A percentile compares a stretch with the other conserved stretches of the same genome.
phyloP scores from a whole-genome alignment of 2,888 invertebrate genomes.

The Drosophila longiperda region DNA sequence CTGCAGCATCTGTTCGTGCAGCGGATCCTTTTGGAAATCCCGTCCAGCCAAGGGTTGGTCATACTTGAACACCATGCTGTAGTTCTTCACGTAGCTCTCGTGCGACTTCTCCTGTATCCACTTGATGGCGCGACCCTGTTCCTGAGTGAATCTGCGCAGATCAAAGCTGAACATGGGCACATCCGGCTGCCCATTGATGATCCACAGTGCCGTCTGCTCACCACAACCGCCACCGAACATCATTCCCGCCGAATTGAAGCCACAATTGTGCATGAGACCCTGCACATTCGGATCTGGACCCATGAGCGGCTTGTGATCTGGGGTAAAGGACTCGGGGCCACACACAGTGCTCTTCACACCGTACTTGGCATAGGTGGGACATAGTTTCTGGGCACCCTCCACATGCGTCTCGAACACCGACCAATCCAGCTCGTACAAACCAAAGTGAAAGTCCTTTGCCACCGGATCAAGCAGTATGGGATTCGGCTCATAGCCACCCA shows the following conservation, averaged over 20 bases:
- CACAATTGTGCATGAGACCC: slow-evolving; percentile 94
- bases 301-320: slow-evolving; percentile 95
- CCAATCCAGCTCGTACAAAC: slow-evolving; percentile 95
- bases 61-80: slow-evolving; percentile 92
- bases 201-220: slow-evolving; percentile 94
- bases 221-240: slow-evolving; percentile 96
- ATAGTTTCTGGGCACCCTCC: slow-evolving; percentile 89
- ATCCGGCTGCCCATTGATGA: slow-evolving; percentile 92
- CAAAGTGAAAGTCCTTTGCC: slow-evolving; percentile 91
- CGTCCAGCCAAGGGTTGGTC: slow-evolving; percentile 94
- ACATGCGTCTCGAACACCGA: slow-evolving; percentile 92
- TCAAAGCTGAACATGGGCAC: slow-evolving; percentile 95
- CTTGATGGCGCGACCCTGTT: slow-evolving; percentile 88
- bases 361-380: slow-evolving; percentile 90
- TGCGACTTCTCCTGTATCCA: slow-evolving; percentile 94
- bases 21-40: slow-evolving; percentile 88
- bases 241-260: slow-evolving; percentile 96
- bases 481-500: slow-evolving; percentile 95
- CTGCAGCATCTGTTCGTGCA: slow-evolving; percentile 88
- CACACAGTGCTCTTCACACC: slow-evolving; percentile 95
- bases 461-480: slow-evolving; percentile 92
- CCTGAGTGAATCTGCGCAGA: slow-evolving; percentile 92
- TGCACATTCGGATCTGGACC: slow-evolving; percentile 89
- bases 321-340: slow-evolving; percentile 96
- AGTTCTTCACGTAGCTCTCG: slow-evolving; percentile 95